A percentile compares a stretch with the other conserved stretches of the same genome.
phyloP scores from a whole-genome alignment of 2,888 invertebrate genomes.

The Spisula solida region DNA sequence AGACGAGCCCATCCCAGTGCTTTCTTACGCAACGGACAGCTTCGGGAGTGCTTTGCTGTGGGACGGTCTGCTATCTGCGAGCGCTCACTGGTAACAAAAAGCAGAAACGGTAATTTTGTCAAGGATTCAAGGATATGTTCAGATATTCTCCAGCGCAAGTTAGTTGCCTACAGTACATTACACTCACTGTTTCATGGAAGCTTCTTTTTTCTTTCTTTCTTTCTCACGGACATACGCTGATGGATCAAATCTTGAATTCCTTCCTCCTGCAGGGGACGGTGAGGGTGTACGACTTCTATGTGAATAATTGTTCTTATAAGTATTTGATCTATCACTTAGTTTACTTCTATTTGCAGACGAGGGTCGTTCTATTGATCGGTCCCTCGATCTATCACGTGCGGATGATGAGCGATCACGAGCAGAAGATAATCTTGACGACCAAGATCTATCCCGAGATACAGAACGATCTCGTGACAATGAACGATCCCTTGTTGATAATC shows the following conservation, averaged over 20 bases:
- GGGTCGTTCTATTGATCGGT: slow-evolving; percentile 61
- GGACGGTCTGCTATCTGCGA: no score
- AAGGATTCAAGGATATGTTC: no score
- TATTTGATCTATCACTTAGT: slow-evolving; percentile 74
- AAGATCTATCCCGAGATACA: slow-evolving; percentile 73
- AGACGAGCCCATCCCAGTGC: no score
- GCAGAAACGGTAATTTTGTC: no score
- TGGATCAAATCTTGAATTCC: slow-evolving; percentile 85
- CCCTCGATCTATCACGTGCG: slow-evolving; percentile 56
- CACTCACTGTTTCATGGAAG: slow-evolving; percentile 80
- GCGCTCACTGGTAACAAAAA: no score
- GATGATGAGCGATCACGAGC: slow-evolving; percentile 72
- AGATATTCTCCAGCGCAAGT: background rate
- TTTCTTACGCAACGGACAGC: no score
- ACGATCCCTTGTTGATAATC: slow-evolving; percentile 69
- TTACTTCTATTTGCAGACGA: slow-evolving; percentile 75
- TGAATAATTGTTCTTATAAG: slow-evolving; percentile 69
- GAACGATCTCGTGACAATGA: slow-evolving; percentile 75
- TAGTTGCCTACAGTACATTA: background rate
- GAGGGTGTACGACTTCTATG: slow-evolving; percentile 79
- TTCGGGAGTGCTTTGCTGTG: no score
- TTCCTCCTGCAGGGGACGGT: slow-evolving; percentile 78
- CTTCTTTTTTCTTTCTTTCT: slow-evolving; percentile 82
- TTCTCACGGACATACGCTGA: slow-evolving; percentile 86
- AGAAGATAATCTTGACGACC: slow-evolving; percentile 76